Evolutionary conservation across 2,797 vertebrate species (phyloP).

Genomic region (Rhinichthys osculus): DNA sequence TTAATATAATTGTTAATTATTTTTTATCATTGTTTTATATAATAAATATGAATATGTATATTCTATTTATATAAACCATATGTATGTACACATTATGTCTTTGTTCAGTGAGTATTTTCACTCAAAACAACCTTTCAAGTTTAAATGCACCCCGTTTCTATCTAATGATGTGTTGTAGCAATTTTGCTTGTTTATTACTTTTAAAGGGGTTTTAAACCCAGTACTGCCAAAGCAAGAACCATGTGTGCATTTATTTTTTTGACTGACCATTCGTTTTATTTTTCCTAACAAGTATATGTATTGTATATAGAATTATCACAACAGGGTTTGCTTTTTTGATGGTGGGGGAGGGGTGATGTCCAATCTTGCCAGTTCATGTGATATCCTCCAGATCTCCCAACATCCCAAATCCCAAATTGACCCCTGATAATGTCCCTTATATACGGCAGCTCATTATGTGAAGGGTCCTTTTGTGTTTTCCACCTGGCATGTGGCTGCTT

Average conservation of each 20-base stretch:
- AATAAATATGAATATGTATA: not conserved
- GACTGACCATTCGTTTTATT: not conserved
- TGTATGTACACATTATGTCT: not conserved
- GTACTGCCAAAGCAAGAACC: not conserved
- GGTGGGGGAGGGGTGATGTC: not conserved
- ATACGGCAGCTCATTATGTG: not conserved
- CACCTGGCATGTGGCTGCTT: conserved; percentile 49
- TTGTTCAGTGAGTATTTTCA: not conserved
- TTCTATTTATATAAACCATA: not conserved
- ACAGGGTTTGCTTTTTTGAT: not conserved
- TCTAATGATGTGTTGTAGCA: not conserved
- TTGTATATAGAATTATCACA: not conserved
- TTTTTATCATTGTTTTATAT: not conserved
- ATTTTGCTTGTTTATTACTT: not conserved
- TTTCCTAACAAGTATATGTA: not conserved
- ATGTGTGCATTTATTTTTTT: not conserved
- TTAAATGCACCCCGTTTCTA: not conserved
- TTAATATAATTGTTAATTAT: not conserved
- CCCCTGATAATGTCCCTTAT: not conserved
- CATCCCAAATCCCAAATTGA: not conserved
- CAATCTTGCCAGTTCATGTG: not conserved
- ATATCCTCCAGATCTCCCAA: not conserved
- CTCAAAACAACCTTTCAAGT: not conserved
- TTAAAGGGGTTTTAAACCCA: not conserved
- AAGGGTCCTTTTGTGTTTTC: conserved; percentile 16